phyloP scores from a whole-genome alignment of 2,888 invertebrate species.

The Pyrochroa serraticornis region DNA sequence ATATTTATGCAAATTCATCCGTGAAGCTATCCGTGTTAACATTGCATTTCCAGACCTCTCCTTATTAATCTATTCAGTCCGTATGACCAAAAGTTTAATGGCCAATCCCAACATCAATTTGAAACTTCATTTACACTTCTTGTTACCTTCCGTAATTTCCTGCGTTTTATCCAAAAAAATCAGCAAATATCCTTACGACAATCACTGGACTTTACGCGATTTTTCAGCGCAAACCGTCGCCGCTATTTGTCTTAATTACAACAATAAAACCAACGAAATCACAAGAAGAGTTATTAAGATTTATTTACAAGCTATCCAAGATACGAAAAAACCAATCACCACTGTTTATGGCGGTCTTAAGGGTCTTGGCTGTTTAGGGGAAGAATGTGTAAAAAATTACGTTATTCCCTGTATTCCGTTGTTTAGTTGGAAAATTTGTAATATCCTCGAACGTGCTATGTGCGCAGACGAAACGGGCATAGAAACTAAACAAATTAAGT shows the following conservation, averaged over 20 bases:
- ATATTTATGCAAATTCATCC: constrained; percentile 44
- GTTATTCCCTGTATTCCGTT: constrained; percentile 40
- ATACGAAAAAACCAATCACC: constrained; percentile 39
- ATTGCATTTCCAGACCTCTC: constrained; percentile 45
- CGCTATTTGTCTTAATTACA: constrained; percentile 40
- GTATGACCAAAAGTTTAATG: constrained; percentile 46
- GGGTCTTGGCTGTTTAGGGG: constrained; percentile 45
- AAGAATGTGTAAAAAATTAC: constrained; percentile 39
- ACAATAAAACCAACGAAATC: constrained; percentile 43
- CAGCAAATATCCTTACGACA: constrained; percentile 46
- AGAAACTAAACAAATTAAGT: constrained; percentile 38
- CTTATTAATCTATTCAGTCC: constrained; percentile 44
- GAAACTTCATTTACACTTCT: constrained; percentile 39
- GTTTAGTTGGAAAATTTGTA: constrained; percentile 40
- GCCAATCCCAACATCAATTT: constrained; percentile 40
- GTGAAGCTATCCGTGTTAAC: constrained; percentile 43
- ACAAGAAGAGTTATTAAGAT: constrained; percentile 41
- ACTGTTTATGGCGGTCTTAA: constrained; percentile 47
- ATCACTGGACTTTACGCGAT: constrained; percentile 49
- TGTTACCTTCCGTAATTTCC: constrained; percentile 45
- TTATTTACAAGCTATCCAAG: constrained; percentile 40
- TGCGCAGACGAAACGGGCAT: constrained; percentile 20
- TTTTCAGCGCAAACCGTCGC: constrained; percentile 45
- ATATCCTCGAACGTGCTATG: constrained; percentile 36
- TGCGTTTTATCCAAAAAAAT: constrained; percentile 44